Percentiles rank a stretch among this genome's conserved stretches.
phyloP scores from a whole-genome alignment of 1,140 invertebrate species.

The Panagrolaimus sp. region DNA sequence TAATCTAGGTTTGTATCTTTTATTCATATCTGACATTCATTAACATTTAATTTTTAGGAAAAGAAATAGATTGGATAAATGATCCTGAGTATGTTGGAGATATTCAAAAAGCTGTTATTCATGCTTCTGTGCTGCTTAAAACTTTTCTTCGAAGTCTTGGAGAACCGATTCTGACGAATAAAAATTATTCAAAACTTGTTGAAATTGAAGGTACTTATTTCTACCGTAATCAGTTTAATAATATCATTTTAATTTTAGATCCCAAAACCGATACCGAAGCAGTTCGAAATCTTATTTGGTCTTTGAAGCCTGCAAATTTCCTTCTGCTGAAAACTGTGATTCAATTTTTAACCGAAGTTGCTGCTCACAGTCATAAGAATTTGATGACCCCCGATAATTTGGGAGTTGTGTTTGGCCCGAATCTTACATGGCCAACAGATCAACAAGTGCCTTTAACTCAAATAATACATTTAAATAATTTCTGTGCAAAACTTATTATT shows the following conservation, averaged over 20 bases:
- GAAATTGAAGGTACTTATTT: conserved; percentile 59
- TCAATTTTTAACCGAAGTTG: conserved; percentile 61
- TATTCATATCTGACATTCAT: no score
- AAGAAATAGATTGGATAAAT: conserved; percentile 53
- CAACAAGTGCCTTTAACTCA: conserved; percentile 53
- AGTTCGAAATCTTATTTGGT: conserved; percentile 60
- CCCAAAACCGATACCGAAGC: conserved; percentile 56
- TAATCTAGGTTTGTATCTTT: conserved; percentile 60
- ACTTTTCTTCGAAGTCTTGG: conserved; percentile 63
- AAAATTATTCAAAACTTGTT: conserved; percentile 62
- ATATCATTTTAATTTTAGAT: background rate
- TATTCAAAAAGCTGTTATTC: conserved; percentile 59
- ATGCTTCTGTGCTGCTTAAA: conserved; percentile 63
- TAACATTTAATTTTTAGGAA: conserved; percentile 42
- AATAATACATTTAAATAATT: conserved; percentile 55
- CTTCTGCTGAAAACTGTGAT: conserved; percentile 62
- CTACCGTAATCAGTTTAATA: conserved; percentile 2
- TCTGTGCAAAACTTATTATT: conserved; percentile 54
- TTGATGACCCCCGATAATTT: conserved; percentile 58
- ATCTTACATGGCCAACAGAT: conserved; percentile 57
- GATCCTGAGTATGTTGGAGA: conserved; percentile 47
- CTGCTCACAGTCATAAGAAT: conserved; percentile 46
- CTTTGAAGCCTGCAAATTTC: conserved; percentile 62
- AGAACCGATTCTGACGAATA: conserved; percentile 64
- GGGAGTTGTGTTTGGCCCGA: conserved; percentile 57